These are phyloP conservation scores for Lordiphosa mommai DNA, from an alignment of 1,140 invertebrate genomes.

Conservation along the genomic window DNA sequence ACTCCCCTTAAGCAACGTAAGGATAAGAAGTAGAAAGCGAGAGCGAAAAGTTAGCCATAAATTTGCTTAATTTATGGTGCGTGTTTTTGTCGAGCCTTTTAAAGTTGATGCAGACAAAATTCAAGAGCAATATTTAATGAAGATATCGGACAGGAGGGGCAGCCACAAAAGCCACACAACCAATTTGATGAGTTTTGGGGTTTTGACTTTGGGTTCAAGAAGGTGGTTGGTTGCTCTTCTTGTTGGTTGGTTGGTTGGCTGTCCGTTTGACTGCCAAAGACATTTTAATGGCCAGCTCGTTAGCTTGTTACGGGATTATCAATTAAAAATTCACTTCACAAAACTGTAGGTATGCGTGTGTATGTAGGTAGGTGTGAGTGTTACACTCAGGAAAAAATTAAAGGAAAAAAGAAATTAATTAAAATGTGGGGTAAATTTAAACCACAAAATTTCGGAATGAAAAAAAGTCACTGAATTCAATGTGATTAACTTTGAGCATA, in stretches of 20 bases:
- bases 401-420: too few species aligned
- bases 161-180: slow-evolving; percentile 60
- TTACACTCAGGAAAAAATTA: too few species aligned
- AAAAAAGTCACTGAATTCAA: too few species aligned
- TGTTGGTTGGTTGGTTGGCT: background rate
- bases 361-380: too few species aligned
- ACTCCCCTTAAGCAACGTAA: too few species aligned
- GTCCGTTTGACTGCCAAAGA: slow-evolving; percentile 14
- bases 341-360: too few species aligned
- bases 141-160: background rate
- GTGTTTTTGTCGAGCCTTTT: slow-evolving; percentile 32
- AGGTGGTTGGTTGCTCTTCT: background rate
- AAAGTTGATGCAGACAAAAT: slow-evolving; percentile 36
- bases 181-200: slow-evolving; percentile 47
- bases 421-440: too few species aligned
- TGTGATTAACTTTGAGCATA: too few species aligned
- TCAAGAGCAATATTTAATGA: slow-evolving; percentile 19
- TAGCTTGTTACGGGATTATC: slow-evolving; percentile 8
- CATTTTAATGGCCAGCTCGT: slow-evolving; percentile 35
- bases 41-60: slow-evolving; percentile 43
- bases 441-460: too few species aligned
- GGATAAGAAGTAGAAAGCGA: background rate
- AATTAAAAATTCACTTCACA: slow-evolving; percentile 1
- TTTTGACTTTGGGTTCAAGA: too few species aligned
- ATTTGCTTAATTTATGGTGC: slow-evolving; percentile 77